These are phyloP conservation scores for Belgica antarctica DNA, from an alignment of 2,888 invertebrate genomes.

Conservation along the genomic window DNA sequence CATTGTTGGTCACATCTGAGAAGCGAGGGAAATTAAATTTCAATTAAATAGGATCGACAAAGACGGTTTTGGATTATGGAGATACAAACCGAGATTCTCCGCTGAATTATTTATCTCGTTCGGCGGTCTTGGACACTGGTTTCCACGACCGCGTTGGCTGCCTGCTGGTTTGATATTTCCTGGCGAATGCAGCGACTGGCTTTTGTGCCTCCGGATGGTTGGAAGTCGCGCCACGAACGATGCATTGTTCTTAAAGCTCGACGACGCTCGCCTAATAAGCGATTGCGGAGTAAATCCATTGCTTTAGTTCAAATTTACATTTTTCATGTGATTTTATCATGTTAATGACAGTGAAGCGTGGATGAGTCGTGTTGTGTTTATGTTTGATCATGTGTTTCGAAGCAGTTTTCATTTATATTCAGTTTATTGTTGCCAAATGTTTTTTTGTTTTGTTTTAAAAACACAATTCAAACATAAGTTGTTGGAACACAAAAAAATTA, in stretches of 20 bases:
- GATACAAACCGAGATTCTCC: constrained; percentile 61
- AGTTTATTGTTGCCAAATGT: no score
- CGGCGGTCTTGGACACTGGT: constrained; percentile 62
- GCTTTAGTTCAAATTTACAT: constrained; percentile 21
- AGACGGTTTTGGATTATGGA: neutral
- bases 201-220: constrained; percentile 79
- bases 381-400: neutral
- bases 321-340: constrained; percentile 3
- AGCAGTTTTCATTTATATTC: no score
- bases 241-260: constrained; percentile 89
- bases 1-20: constrained; percentile 57
- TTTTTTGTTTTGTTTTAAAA: constrained; percentile 1
- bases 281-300: constrained; percentile 46
- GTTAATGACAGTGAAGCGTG: neutral
- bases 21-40: neutral
- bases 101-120: constrained; percentile 72
- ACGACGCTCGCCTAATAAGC: constrained; percentile 66
- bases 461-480: neutral
- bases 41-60: neutral
- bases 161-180: constrained; percentile 53
- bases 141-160: constrained; percentile 49
- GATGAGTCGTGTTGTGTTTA: constrained; percentile 10
- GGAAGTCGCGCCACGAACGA: constrained; percentile 89
- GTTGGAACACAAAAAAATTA: constrained; percentile 16
- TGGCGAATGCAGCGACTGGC: constrained; percentile 73